Evolutionary conservation across 2,797 vertebrate species (phyloP).

Genomic region (Amblyopsis hoosieri): DNA sequence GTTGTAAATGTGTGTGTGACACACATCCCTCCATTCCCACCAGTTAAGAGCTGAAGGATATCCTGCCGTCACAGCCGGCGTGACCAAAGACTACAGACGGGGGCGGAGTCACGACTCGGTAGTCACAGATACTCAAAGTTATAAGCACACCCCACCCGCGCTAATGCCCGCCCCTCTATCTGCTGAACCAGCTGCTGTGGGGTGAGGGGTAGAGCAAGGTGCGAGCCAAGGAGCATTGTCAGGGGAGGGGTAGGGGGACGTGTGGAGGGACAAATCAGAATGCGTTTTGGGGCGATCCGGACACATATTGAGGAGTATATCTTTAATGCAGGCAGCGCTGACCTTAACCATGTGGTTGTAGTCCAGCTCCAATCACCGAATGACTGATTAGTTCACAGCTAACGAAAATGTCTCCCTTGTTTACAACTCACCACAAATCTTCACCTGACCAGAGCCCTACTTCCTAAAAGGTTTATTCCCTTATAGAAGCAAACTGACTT

Average conservation of each 20-base stretch:
- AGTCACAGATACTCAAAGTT: too few species aligned
- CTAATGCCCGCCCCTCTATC: too few species aligned
- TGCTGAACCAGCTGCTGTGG: too few species aligned
- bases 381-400: slow-evolving; percentile 62
- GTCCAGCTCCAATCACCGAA: slow-evolving; percentile 29
- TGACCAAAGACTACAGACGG: too few species aligned
- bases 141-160: too few species aligned
- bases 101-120: too few species aligned
- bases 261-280: too few species aligned
- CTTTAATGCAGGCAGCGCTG: slow-evolving; percentile 17
- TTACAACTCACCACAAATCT: slow-evolving; percentile 63
- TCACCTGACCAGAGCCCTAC: slow-evolving; percentile 38
- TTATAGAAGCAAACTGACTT: slow-evolving; percentile 26
- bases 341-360: slow-evolving; percentile 48
- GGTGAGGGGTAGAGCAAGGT: too few species aligned
- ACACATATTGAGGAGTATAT: not conserved
- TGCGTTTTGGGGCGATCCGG: not conserved
- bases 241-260: too few species aligned
- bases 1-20: slow-evolving; percentile 33
- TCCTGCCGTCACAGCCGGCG: slow-evolving; percentile 44
- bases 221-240: too few species aligned
- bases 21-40: slow-evolving; percentile 22
- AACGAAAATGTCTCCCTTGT: slow-evolving; percentile 62
- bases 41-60: slow-evolving; percentile 45
- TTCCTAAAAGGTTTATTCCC: slow-evolving; percentile 24